phyloP scores from a whole-genome alignment of 1,140 invertebrate species.

The Bactericera cockerelli region DNA sequence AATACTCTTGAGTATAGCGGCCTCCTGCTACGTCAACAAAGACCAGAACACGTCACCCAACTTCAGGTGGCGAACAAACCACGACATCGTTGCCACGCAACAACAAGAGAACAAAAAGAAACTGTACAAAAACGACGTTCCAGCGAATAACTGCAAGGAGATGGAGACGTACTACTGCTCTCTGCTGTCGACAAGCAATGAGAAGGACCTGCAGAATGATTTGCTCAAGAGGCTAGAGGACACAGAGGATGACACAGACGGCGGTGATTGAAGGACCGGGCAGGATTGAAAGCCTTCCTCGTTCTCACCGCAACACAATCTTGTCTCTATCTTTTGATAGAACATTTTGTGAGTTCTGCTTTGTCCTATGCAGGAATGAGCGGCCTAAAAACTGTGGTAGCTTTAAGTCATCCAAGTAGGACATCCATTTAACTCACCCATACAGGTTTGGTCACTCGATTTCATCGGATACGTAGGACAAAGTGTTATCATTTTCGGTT shows the following conservation, averaged over 20 bases:
- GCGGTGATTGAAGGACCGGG: not conserved
- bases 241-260: not conserved
- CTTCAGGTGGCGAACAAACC: not conserved
- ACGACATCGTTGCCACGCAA: not conserved
- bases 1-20: constrained; percentile 31
- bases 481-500: too few species aligned
- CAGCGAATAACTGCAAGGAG: constrained; percentile 6
- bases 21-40: constrained; percentile 29
- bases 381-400: too few species aligned
- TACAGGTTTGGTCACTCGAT: too few species aligned
- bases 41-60: constrained; percentile 13
- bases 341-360: too few species aligned
- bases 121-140: constrained; percentile 7
- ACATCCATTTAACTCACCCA: too few species aligned
- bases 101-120: not conserved
- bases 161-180: constrained; percentile 16
- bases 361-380: too few species aligned
- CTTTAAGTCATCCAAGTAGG: too few species aligned
- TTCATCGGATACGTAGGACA: too few species aligned
- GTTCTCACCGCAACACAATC: too few species aligned
- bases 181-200: constrained; percentile 10
- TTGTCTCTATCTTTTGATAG: too few species aligned
- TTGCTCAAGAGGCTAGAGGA: not conserved
- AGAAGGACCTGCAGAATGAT: constrained; percentile 5
- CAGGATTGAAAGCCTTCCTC: too few species aligned